phyloP scores from a whole-genome alignment of 2,888 invertebrate genomes.

The Ferdinandea cuprea region DNA sequence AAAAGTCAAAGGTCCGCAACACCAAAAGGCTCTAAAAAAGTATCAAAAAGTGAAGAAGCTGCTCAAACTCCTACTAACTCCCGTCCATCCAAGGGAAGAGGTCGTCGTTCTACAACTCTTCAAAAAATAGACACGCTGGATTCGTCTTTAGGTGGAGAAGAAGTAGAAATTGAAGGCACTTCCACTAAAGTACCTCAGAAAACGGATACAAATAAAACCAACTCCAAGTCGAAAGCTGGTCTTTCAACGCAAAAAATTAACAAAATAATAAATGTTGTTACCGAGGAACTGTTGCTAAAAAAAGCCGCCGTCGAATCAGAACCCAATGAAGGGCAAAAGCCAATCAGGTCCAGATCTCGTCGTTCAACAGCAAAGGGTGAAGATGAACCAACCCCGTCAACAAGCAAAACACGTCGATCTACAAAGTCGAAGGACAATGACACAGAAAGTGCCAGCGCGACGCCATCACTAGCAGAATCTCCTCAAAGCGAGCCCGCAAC shows the following conservation, averaged over 20 bases:
- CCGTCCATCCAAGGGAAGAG: not conserved
- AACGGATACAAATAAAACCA: not conserved
- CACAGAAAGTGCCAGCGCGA: not conserved
- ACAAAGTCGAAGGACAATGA: not conserved
- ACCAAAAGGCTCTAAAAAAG: not conserved
- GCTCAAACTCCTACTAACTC: not conserved
- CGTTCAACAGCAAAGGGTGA: not conserved
- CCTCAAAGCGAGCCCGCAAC: not conserved
- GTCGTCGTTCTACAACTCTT: not conserved
- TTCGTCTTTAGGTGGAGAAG: not conserved
- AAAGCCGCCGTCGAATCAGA: not conserved
- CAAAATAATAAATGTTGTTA: not conserved
- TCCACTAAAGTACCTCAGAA: not conserved
- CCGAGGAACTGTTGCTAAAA: not conserved
- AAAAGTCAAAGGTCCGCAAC: not conserved
- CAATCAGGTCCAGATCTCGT: not conserved
- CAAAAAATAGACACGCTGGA: not conserved
- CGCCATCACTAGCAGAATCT: not conserved
- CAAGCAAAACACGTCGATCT: not conserved
- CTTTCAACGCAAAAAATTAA: not conserved
- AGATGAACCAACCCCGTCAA: too few species aligned
- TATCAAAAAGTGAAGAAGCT: not conserved
- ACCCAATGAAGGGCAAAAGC: not conserved
- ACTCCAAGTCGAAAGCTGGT: not conserved
- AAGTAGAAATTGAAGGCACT: not conserved